A percentile compares a stretch with the other conserved stretches of the same genome.
Evolutionary conservation across 2,888 invertebrate genomes (phyloP).

Genomic region (Chromoteleia sp.): DNA sequence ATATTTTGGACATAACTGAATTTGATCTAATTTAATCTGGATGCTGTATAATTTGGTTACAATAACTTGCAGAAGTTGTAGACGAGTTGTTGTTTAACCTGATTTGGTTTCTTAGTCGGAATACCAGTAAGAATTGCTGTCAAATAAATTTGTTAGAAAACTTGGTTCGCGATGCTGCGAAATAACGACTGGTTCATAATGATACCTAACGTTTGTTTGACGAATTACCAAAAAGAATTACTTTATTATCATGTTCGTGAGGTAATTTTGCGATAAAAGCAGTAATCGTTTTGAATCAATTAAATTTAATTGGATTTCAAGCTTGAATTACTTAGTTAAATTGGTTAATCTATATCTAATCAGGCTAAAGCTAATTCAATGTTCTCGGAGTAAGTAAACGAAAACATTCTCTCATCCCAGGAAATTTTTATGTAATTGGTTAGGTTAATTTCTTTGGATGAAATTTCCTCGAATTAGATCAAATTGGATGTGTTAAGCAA

Average conservation of each 20-base stretch:
- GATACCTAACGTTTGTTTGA: too few relatives aligned
- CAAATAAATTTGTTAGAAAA: neutral
- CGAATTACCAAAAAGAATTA: neutral
- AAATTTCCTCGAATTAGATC: slow-evolving; percentile 21
- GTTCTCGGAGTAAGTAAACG: slow-evolving; percentile 17
- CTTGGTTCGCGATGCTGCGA: neutral
- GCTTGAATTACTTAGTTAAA: slow-evolving; percentile 35
- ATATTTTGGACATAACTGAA: slow-evolving; percentile 46
- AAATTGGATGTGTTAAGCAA: slow-evolving; percentile 19
- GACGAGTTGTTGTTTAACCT: neutral
- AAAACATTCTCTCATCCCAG: slow-evolving; percentile 8
- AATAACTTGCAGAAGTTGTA: slow-evolving; percentile 6
- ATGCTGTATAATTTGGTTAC: slow-evolving; percentile 31
- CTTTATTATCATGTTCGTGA: too few relatives aligned
- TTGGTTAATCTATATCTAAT: slow-evolving; percentile 31
- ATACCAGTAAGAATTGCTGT: neutral
- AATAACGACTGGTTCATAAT: too few relatives aligned
- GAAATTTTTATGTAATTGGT: slow-evolving; percentile 3
- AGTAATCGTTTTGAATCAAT: slow-evolving; percentile 7
- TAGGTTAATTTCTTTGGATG: slow-evolving; percentile 4
- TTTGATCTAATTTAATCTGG: slow-evolving; percentile 29
- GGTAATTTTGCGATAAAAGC: slow-evolving; percentile 4
- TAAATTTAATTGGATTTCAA: slow-evolving; percentile 30
- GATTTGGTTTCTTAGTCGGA: neutral
- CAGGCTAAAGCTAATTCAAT: slow-evolving; percentile 22